Evolutionary conservation across 2,888 invertebrate genomes (phyloP).

Genomic region (Ichneumon xanthorius): DNA sequence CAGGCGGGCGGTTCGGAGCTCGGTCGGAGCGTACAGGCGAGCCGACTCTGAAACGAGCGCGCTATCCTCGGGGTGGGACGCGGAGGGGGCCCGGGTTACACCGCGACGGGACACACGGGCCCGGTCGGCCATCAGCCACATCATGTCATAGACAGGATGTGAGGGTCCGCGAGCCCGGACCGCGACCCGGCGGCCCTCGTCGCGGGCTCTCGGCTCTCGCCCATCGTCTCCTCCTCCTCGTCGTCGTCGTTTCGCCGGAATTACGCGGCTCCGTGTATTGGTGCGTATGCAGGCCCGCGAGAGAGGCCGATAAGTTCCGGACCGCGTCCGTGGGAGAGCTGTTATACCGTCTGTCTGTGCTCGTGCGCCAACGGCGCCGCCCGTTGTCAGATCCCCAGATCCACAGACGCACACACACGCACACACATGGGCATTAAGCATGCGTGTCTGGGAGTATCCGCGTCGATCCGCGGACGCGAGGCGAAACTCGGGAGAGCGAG

Average conservation of each 20-base stretch:
- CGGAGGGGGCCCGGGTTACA: constrained; percentile 63
- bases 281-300: constrained; percentile 49
- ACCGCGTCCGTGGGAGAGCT: constrained; percentile 62
- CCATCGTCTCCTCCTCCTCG: constrained; percentile 49
- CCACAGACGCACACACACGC: not conserved
- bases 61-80: constrained; percentile 40
- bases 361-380: constrained; percentile 42
- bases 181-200: constrained; percentile 57
- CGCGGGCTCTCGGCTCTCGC: constrained; percentile 46
- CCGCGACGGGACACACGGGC: constrained; percentile 61
- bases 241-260: constrained; percentile 70
- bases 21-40: constrained; percentile 16
- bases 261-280: constrained; percentile 67
- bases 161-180: constrained; percentile 83
- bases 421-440: not conserved
- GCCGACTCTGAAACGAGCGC: constrained; percentile 26
- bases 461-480: constrained; percentile 12
- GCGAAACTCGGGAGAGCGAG: constrained; percentile 6
- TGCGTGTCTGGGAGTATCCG: not conserved
- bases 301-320: constrained; percentile 64
- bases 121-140: constrained; percentile 80
- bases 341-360: constrained; percentile 30
- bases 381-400: constrained; percentile 28
- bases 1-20: constrained; percentile 52
- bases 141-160: constrained; percentile 84